Conservation (phyloP, 2,113 vertebrate genomes). For the Indicator maculatus region DNA sequence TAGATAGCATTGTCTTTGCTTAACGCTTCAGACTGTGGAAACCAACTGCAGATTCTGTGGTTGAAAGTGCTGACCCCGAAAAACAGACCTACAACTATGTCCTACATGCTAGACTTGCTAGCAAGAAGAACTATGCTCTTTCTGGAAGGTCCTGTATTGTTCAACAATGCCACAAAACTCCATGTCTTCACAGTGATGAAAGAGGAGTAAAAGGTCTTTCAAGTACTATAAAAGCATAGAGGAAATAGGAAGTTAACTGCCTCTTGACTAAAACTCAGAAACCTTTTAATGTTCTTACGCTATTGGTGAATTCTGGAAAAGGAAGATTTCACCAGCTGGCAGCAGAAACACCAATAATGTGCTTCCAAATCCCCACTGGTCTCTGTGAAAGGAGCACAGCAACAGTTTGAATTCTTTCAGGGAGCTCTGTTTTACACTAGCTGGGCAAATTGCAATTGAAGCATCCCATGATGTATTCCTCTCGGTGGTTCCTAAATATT, state of each 20-base stretch:
- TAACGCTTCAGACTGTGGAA: not conserved
- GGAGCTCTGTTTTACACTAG: not conserved
- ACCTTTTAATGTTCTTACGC: not conserved
- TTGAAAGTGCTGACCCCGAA: conserved; percentile 16
- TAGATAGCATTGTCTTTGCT: not conserved
- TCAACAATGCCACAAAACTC: not conserved
- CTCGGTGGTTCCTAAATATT: not conserved
- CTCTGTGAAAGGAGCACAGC: not conserved
- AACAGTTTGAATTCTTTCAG: not conserved
- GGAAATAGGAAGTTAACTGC: conserved; percentile 18
- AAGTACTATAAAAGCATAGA: not conserved
- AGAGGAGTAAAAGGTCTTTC: not conserved
- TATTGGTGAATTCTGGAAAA: not conserved
- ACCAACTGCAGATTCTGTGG: not conserved
- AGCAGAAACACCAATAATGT: rapidly evolving
- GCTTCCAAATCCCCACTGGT: not conserved
- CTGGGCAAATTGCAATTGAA: not conserved
- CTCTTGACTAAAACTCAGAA: not conserved
- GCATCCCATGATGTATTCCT: not conserved
- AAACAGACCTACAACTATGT: not conserved
- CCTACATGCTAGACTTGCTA: not conserved
- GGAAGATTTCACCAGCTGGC: not conserved
- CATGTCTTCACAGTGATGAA: conserved; percentile 23
- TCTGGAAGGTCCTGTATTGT: not conserved
- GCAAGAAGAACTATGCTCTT: not conserved